A percentile compares a stretch with the other conserved stretches of the same genome.
phyloP scores from a whole-genome alignment of 2,797 vertebrate species.

The Hylomyscus alleni region DNA sequence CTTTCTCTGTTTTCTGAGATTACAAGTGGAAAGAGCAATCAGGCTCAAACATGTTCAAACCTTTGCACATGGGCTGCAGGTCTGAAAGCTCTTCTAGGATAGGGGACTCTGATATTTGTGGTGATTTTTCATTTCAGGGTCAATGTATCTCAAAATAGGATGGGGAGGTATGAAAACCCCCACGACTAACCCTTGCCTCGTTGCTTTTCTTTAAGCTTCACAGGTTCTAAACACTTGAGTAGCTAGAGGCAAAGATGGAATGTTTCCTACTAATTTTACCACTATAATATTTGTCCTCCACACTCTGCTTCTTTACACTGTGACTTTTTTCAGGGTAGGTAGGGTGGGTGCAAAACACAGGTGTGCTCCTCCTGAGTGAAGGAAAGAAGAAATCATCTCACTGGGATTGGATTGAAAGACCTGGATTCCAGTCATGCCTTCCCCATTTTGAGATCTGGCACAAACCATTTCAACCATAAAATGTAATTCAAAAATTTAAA shows the following conservation, averaged over 20 bases:
- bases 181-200: not conserved
- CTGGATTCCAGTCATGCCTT: conserved; percentile 10
- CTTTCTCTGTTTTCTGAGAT: conserved; percentile 9
- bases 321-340: conserved; percentile 38
- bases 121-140: conserved; percentile 57
- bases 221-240: conserved; percentile 41
- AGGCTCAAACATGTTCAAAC: conserved; percentile 24
- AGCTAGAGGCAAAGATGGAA: conserved; percentile 10
- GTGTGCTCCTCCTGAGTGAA: conserved; percentile 2
- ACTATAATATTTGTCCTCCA: conserved; percentile 58
- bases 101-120: not conserved
- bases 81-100: conserved; percentile 43
- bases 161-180: conserved; percentile 46
- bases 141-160: conserved; percentile 43
- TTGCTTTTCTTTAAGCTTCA: conserved; percentile 62
- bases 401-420: conserved; percentile 11
- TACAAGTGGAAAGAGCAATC: conserved; percentile 3
- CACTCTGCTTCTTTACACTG: conserved; percentile 33
- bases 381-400: conserved; percentile 11
- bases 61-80: conserved; percentile 41
- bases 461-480: conserved; percentile 47
- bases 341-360: conserved; percentile 41
- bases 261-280: conserved; percentile 39
- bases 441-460: not conserved
- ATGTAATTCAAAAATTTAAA: conserved; percentile 10